Evolutionary conservation across 2,113 vertebrate genomes (phyloP).

Genomic region (Aythya baeri): DNA sequence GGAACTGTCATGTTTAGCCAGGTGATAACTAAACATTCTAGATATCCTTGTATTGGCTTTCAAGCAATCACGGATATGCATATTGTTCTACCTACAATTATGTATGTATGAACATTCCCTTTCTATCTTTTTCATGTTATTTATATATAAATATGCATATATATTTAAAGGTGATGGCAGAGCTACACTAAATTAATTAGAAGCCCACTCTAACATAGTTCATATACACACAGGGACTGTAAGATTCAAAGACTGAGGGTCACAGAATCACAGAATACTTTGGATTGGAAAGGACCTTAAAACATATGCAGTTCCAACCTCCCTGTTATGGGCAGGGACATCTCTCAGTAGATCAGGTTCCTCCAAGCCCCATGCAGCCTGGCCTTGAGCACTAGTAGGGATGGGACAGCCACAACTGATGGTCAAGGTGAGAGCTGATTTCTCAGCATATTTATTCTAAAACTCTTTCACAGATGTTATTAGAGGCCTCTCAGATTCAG

Average conservation of each 20-base stretch:
- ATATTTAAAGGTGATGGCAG: not conserved
- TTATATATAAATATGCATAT: not conserved
- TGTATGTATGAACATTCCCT: not conserved
- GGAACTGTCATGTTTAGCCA: not conserved
- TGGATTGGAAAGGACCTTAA: not conserved
- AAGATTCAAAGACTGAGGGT: not conserved
- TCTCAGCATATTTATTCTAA: not conserved
- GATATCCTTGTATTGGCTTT: not conserved
- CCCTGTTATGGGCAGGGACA: not conserved
- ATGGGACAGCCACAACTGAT: not conserved
- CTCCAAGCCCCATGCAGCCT: not conserved
- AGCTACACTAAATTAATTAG: not conserved
- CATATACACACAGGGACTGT: not conserved
- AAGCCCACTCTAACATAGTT: not conserved
- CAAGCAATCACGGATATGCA: not conserved
- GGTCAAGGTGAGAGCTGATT: not conserved
- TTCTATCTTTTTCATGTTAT: not conserved
- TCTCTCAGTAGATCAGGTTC: not conserved
- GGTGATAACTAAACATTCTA: not conserved
- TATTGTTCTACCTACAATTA: not conserved
- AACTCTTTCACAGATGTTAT: not conserved
- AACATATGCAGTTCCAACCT: not conserved
- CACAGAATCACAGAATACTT: not conserved
- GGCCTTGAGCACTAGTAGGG: not conserved
- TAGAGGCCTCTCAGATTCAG: not conserved